phyloP scores from a whole-genome alignment of 1,140 invertebrate species.

The Tetramorium alpestre region DNA sequence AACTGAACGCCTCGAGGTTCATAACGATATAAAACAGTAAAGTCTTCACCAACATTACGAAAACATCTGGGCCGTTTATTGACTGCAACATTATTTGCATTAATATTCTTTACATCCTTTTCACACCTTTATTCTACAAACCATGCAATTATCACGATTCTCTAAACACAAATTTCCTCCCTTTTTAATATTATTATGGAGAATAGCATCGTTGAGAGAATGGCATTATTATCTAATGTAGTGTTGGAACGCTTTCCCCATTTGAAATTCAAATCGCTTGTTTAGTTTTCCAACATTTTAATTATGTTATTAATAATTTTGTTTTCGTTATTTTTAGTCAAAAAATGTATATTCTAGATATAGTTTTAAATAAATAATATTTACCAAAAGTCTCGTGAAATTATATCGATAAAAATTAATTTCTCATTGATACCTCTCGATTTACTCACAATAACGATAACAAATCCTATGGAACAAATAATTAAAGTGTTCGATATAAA shows the following conservation, averaged over 20 bases:
- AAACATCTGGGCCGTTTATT: conserved; percentile 4
- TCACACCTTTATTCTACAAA: not conserved
- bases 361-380: not conserved
- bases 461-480: not conserved
- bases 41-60: conserved; percentile 12
- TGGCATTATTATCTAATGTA: conserved; percentile 9
- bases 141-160: not conserved
- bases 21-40: conserved; percentile 44
- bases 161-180: not conserved
- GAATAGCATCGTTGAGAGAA: not conserved
- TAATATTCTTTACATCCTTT: not conserved
- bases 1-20: conserved; percentile 54
- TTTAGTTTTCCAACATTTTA: not conserved
- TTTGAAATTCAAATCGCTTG: conserved; percentile 1
- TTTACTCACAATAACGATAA: not conserved
- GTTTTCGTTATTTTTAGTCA: not conserved
- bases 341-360: not conserved
- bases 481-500: conserved; percentile 20
- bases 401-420: conserved; percentile 26
- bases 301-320: not conserved
- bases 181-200: not conserved
- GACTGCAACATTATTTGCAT: conserved; percentile 39
- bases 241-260: not conserved
- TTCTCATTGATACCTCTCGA: not conserved
- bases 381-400: not conserved